Conservation (phyloP, 2,888 invertebrate genomes). For the Drosophila crucigera region DNA sequence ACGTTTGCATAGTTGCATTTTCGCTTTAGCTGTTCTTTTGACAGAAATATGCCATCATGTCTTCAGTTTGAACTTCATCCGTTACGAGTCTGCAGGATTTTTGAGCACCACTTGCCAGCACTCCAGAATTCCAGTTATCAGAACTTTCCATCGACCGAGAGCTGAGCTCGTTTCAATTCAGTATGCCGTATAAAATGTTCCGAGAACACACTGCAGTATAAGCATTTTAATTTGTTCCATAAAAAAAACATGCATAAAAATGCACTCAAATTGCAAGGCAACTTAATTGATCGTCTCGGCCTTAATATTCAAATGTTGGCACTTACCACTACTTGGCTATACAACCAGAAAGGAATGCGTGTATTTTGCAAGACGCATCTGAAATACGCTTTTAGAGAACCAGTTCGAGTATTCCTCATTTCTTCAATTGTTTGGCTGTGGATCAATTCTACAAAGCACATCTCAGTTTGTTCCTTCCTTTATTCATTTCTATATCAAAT, state of each 20-base stretch:
- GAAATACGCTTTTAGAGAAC: constrained; percentile 15
- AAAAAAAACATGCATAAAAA: constrained; percentile 51
- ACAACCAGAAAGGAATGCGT: not conserved
- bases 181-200: constrained; percentile 42
- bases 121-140: constrained; percentile 39
- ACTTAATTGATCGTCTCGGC: constrained; percentile 47
- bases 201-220: constrained; percentile 51
- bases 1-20: constrained; percentile 22
- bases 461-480: not conserved
- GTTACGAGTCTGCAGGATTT: constrained; percentile 72
- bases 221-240: constrained; percentile 62
- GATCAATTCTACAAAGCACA: not conserved
- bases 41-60: constrained; percentile 37
- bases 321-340: constrained; percentile 5
- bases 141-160: constrained; percentile 12
- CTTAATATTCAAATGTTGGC: constrained; percentile 29
- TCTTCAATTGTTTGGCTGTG: not conserved
- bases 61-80: constrained; percentile 31
- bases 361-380: not conserved
- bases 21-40: constrained; percentile 42
- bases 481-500: not conserved
- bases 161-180: constrained; percentile 10
- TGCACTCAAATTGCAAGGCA: constrained; percentile 35
- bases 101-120: constrained; percentile 62
- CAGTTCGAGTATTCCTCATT: not conserved